Evolutionary conservation across 2,888 invertebrate species (phyloP).

Genomic region (Sisyra terminalis): DNA sequence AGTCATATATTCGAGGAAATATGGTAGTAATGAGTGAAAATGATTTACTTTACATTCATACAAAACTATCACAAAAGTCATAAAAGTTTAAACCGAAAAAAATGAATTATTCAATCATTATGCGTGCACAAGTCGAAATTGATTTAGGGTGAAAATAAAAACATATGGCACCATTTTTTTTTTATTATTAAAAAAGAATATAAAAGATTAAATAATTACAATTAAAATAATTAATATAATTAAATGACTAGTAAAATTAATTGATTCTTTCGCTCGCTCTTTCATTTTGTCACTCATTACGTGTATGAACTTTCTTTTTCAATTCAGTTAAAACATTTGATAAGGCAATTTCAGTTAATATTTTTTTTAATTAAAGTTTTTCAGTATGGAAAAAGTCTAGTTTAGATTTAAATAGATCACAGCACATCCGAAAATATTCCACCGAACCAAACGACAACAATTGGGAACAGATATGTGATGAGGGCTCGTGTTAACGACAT

Average conservation of each 20-base stretch:
- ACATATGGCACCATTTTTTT: slow-evolving; percentile 1
- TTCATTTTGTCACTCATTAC: not conserved
- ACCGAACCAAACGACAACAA: slow-evolving; percentile 75
- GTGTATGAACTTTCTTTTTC: not conserved
- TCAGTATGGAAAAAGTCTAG: too few relatives aligned
- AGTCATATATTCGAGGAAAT: too few relatives aligned
- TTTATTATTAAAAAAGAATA: not conserved
- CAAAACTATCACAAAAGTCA: too few relatives aligned
- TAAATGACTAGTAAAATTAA: not conserved
- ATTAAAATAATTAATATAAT: too few relatives aligned
- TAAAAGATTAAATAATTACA: not conserved
- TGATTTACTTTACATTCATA: too few relatives aligned
- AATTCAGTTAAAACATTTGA: too few relatives aligned
- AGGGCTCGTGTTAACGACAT: slow-evolving; percentile 44
- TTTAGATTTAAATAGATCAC: slow-evolving; percentile 34
- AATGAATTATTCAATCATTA: not conserved
- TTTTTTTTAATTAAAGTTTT: too few relatives aligned
- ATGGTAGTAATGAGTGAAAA: too few relatives aligned
- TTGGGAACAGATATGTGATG: slow-evolving; percentile 60
- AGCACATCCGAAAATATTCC: slow-evolving; percentile 67
- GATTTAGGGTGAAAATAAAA: not conserved
- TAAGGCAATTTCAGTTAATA: too few relatives aligned
- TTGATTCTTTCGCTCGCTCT: not conserved
- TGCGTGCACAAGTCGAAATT: not conserved
- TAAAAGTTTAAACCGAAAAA: not conserved